Base-by-base conservation (phyloP, 2,888 invertebrate species). In the Sarcophaga rosellei region DNA sequence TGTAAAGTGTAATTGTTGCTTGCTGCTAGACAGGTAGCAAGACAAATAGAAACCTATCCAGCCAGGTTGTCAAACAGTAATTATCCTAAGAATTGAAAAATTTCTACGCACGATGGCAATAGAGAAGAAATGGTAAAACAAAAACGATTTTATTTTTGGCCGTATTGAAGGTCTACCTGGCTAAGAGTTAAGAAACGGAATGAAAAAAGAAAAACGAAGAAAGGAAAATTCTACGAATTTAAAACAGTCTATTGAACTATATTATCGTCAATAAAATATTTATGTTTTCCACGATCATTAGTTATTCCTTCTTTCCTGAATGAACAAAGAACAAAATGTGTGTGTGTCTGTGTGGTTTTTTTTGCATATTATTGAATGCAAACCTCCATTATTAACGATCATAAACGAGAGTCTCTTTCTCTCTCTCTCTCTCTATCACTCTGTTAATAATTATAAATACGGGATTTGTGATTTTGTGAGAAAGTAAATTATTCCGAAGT, bases 201-300 rank as follows among this genome's bases (percentile, higher is more conserved):
- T 23, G 53, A 53, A n/a, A n/a, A n/a, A n/a, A n/a, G n/a, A n/a
- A n/a, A n/a, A n/a, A n/a, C n/a, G n/a, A n/a, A n/a, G n/a, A n/a
- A n/a, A n/a, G n/a, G n/a, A n/a, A 61, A 69, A 47, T 69, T 53
- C 53, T 69, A 6, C 6, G 23, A 53, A 69, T 69, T 10, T 72
- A 35, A 57, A 10, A 53, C n/a, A 72, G 73, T 62, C n/a, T 74
- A 63, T 74, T 73, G 72, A 72, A 59, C 61, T 44, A 61, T 59
- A 73, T 62, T 4, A 15, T 15, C 53, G 53, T 15, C 53, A 53
- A 3, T 53, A 59, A 20, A 77, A n/a, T n/a, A n/a, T 73, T 80
- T 79, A 73, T 63, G 35, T 80, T 86, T 86, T 76, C 69, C 79
- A 86, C 85, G 82, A 76, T 86, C 85, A 85, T 79, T 62, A 85